Base-by-base conservation (phyloP, 2,888 invertebrate species). In the Mechanitis mazaeus region DNA sequence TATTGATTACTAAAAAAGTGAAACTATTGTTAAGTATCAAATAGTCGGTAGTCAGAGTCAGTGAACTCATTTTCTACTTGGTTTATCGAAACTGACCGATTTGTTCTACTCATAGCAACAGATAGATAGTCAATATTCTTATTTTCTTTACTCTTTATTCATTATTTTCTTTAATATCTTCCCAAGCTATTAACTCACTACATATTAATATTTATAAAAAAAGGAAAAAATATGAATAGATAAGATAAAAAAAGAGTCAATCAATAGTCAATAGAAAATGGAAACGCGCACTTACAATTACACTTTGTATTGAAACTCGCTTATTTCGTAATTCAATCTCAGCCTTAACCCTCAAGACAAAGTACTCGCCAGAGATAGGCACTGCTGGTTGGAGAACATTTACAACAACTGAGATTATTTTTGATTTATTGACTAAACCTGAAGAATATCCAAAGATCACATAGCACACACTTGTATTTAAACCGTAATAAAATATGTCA, bases 61-160 rank as follows among this genome's bases (percentile, higher is more conserved):
- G 56, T 69, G 78, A 78, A 75, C 78, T 69, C 61, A 64, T 73
- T 78, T 79, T 80, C 75, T 72, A 77, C 74, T 71, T 71, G 75
- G 77, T 77, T 76, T 75, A 80, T 77, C 72, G 74, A 72, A 81
- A 76, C 68, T 75, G 75, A 77, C 75, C 80, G 80, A 85, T 85
- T 85, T 77, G 82, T 79, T 80, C 77, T 77, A 80, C 77, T 60
- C 58, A 65, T 53, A 60, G 46, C 59, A 45, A 53, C 6, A 20
- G 46, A 58, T 28, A 47, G 47, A 47, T 3, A 50, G 50, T 5
- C 50, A 42, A 7, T 6, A 35, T 35, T 42, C 9, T 42, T 9
- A 42, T 5, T 35, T 42, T 42, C 6, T 42, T 42, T 11, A 3
- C 42, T 42, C 9, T 42, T 9, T 42, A 3, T 42, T 9, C 9